phyloP scores from a whole-genome alignment of 2,797 vertebrate species.

The Avahi laniger region DNA sequence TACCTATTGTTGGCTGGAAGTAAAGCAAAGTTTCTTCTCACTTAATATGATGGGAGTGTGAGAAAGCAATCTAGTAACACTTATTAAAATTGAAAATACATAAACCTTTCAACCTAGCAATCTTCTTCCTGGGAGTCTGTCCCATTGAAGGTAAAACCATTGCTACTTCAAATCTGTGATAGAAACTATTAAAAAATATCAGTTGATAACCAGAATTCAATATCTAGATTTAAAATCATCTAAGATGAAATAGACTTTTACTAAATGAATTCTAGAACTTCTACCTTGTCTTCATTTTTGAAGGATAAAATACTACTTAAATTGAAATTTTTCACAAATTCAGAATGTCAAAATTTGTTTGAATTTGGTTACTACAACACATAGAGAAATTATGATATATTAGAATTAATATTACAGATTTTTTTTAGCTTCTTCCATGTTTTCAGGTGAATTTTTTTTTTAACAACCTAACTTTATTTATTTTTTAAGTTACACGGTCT shows the following conservation, averaged over 20 bases:
- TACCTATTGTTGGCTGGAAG: not conserved
- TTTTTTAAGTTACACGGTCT: not conserved
- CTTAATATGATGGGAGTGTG: not conserved
- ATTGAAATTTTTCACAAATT: not conserved
- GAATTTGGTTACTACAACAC: not conserved
- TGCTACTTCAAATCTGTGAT: not conserved
- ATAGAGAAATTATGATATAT: not conserved
- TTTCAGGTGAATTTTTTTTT: not conserved
- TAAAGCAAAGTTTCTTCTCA: conserved; percentile 25
- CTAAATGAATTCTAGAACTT: not conserved
- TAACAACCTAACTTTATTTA: not conserved
- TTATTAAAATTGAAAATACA: not conserved
- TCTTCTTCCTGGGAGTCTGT: not conserved
- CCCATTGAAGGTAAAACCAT: not conserved
- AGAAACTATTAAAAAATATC: not conserved
- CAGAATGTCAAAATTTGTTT: not conserved
- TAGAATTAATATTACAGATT: not conserved
- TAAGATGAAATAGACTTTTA: not conserved
- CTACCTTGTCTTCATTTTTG: not conserved
- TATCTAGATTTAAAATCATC: not conserved
- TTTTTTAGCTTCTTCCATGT: not conserved
- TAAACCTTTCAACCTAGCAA: not conserved
- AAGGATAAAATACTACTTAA: not conserved
- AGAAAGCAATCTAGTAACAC: not conserved
- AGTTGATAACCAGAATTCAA: not conserved